Base-by-base conservation (phyloP, 2,888 invertebrate species). In the Latheticus oryzae region DNA sequence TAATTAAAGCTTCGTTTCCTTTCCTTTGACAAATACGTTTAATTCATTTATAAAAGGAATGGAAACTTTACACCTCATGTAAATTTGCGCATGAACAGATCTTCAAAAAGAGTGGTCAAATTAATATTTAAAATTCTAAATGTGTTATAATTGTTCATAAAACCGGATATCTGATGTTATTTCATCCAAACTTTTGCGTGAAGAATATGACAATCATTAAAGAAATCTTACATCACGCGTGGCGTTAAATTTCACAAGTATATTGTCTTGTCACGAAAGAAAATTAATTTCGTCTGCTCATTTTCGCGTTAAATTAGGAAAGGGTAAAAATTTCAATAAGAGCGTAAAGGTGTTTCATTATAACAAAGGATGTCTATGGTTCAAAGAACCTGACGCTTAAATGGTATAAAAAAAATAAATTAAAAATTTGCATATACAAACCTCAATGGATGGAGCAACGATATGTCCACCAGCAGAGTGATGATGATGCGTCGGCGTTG, bases 381-480 rank as follows among this genome's bases (percentile, higher is more conserved):
- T 8, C 8, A 42, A 23, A 26, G n/a, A n/a, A n/a, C n/a, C n/a
- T n/a, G n/a, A n/a, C n/a, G n/a, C n/a, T n/a, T n/a, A n/a, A n/a
- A n/a, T n/a, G n/a, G n/a, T n/a, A n/a, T n/a, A n/a, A n/a, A n/a
- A n/a, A n/a, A n/a, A n/a, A n/a, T n/a, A n/a, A n/a, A n/a, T n/a
- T n/a, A n/a, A n/a, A n/a, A n/a, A n/a, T n/a, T n/a, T n/a, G n/a
- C n/a, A n/a, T n/a, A 30, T 38, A 17, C 23, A 11, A 35, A 62
- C 82, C 78, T 81, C 81, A 61, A 82, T 80, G 19, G 81, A 80
- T 42, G 81, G 80, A 17, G 79, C 78, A 30, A 79, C 78, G 56
- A 76, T 76, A 61, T 77, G 77, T 66, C 71, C 76, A 53, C 71
- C 76, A 56, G 76, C 73, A 42, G 74, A 71, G 57, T 75, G 77